phyloP scores from a whole-genome alignment of 1,140 invertebrate species.

The Caenorhabditis latens region DNA sequence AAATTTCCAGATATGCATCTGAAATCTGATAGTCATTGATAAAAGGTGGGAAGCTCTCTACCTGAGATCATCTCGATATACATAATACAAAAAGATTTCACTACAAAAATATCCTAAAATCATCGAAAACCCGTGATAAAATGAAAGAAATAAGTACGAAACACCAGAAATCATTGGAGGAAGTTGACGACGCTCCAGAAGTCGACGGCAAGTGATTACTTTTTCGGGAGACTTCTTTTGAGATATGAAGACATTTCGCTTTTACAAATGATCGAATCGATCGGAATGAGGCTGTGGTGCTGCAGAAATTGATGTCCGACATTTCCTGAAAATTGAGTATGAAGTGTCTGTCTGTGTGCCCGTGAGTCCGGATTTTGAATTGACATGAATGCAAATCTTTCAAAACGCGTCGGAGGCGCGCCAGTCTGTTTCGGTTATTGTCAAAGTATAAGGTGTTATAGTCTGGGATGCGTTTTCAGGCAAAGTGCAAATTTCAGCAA shows the following conservation, averaged over 20 bases:
- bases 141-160: neutral
- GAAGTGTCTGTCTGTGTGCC: too few relatives aligned
- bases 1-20: too few relatives aligned
- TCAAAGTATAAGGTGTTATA: too few relatives aligned
- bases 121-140: neutral
- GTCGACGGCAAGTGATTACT: conserved; percentile 4
- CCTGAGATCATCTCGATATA: neutral
- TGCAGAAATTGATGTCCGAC: conserved; percentile 58
- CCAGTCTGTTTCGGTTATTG: too few relatives aligned
- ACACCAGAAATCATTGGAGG: too few relatives aligned
- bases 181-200: neutral
- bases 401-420: too few relatives aligned
- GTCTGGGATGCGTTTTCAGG: too few relatives aligned
- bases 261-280: conserved; percentile 51
- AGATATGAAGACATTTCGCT: neutral
- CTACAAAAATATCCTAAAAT: neutral
- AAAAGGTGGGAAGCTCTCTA: neutral
- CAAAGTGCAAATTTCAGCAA: too few relatives aligned
- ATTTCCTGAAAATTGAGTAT: conserved; percentile 48
- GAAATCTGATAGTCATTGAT: neutral
- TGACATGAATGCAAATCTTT: too few relatives aligned
- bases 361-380: too few relatives aligned
- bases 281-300: conserved; percentile 42
- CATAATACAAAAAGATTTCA: neutral
- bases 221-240: neutral